These are phyloP conservation scores for Pituophis catenifer DNA, from an alignment of 2,113 vertebrate species.

Conservation along the genomic window DNA sequence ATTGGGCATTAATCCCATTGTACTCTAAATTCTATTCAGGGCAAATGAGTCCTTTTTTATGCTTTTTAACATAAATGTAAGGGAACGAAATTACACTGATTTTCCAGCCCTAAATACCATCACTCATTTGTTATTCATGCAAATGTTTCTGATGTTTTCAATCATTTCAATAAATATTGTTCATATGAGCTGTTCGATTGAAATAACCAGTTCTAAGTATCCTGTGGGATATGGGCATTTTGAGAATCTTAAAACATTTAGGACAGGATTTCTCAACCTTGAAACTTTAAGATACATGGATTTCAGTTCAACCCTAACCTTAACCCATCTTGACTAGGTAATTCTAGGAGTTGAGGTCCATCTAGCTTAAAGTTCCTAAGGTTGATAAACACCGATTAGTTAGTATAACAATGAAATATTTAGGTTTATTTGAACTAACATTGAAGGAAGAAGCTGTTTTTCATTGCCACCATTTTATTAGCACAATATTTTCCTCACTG, in stretches of 20 bases:
- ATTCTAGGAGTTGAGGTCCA: background rate
- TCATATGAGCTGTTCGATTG: background rate
- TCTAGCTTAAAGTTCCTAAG: background rate
- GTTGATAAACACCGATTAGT: background rate
- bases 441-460: background rate
- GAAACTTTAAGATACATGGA: background rate
- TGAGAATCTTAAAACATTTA: background rate
- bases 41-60: background rate
- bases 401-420: background rate
- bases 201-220: background rate
- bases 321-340: background rate
- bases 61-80: background rate
- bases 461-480: background rate
- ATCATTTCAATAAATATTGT: background rate
- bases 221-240: background rate
- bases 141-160: background rate
- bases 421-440: background rate
- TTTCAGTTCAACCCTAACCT: background rate
- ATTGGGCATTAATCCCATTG: background rate
- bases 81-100: background rate
- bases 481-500: background rate
- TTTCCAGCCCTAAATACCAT: conserved; percentile 3
- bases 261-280: background rate
- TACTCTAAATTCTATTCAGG: background rate
- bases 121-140: background rate